Base-by-base conservation (phyloP, 2,888 invertebrate genomes). In the Odontomyia ornata region DNA sequence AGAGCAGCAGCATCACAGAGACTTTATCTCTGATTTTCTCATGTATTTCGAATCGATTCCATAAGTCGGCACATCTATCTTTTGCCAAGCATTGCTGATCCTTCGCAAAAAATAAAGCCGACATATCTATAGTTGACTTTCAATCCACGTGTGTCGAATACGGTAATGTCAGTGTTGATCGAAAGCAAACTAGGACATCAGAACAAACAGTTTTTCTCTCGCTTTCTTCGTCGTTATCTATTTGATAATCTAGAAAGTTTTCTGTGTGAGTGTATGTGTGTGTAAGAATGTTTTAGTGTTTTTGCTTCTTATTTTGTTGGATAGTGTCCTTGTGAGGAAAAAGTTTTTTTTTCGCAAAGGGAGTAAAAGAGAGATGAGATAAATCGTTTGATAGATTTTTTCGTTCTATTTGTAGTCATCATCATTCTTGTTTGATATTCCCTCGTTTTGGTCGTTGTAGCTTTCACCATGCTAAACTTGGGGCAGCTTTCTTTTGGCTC, bases 111-210 rank as follows among this genome's bases (percentile, higher is more conserved):
- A 36, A 36, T n/a, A 36, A 9, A 9, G 9, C 36, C 3, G 36
- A 36, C 9, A 36, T 5, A 36, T 36, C 36, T 36, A 36, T 52
- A 52, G 52, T 52, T 52, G 52, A 52, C 18, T 52, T 52, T 13
- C 52, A 52, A 52, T 52, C 52, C 52, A 4, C 4, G 15, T 18
- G 52, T 52, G 7, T n/a, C n/a, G n/a, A n/a, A 23, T 60, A 25
- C 60, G 13, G 25, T 3, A 36, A 36, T 5, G 36, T 9, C 36
- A 3, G 36, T 36, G 36, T 36, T 60, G 25, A 60, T 60, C 60
- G 60, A 60, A 60, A 60, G 60, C 60, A 60, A 60, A 60, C 60
- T 60, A 1, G 60, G 60, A 60, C 60, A 60, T 60, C 60, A 21
- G 60, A 60, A 60, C 25, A 60, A 60, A 60, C 25, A 60, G 60